Evolutionary conservation across 1,140 invertebrate genomes (phyloP), one percentile per base, ranked within the genome.

Genomic region (Zaprionus nigranus): DNA sequence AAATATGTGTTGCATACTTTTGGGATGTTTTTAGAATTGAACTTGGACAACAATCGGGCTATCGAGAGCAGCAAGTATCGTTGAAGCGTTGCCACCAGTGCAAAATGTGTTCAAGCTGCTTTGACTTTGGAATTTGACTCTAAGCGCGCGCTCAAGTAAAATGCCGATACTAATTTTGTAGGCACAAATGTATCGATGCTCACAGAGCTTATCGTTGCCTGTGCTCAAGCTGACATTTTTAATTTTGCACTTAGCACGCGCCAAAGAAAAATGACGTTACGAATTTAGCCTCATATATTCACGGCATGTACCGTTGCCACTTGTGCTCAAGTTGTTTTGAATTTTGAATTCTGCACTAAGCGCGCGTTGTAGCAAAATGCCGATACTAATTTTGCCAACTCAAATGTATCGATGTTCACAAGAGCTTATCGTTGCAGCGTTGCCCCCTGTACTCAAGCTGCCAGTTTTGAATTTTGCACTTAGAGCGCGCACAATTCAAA

Each of bases 301-400:
- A 24, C 24, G 24, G 3, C 0, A 24, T 24, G 3, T 24, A 24
- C 3, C 1, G 38, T n/a, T 40, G 38, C 38, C 38, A 40, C 38
- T 4, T 5, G 13, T n/a, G 15, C 1, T 38, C 13, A 38, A 38
- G 36, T 7, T 38, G 36, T 4, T n/a, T 15, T 9, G 12, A 15
- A 40, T 13, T n/a, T n/a, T 40, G 0, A 40, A n/a, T 40, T 40
- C 5, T 13, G 13, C 4, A 5, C 38, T 13, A 0, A 15, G 38
- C 12, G 38, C 38, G 38, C 38, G 3, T 7, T 3, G 2, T 2
- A 40, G 0, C 0, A 4, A 40, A 40, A n/a, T 40, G 13, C 13
- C 69, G 69, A 70, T 63, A 43, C 20, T 43, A 56, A 30, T n/a
- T 43, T 15, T 2, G 40, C 5, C 15, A 63, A 17, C 59, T 49